Evolutionary conservation across 2,113 vertebrate species (phyloP), one percentile per base, ranked within the genome.

Genomic region (Speoplatyrhinus poulsoni): DNA sequence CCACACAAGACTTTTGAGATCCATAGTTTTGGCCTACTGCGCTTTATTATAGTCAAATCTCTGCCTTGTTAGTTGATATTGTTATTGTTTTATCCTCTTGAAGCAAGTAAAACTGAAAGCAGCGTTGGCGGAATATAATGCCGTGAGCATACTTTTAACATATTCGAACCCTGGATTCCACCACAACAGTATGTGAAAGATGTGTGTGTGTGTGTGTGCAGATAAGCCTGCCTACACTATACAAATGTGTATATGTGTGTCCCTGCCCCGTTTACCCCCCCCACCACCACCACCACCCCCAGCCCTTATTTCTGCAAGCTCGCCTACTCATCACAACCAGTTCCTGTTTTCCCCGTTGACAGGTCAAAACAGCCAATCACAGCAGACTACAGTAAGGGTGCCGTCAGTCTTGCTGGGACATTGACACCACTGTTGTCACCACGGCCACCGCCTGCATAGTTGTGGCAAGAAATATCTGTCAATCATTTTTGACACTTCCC

Each of bases 331-430:
- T 67, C 77, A 85, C 76, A 89, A 62, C 80, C 77, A 81, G 90
- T 93, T 93, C 92, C 92, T 93, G 93, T 93, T 93, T 93, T 92
- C 88, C 83, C 85, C 83, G 82, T 82, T 87, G 83, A 90, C 82
- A 84, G 80, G 71, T 80, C 46, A 53, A 62, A 53, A 48, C 75
- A 85, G 81, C 92, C 92, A 92, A 92, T 93, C 83, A 85, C 73
- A 82, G 74, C 65, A 59, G 68, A 67, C 81, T 54, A 82, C 53
- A 88, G 78, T 86, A 82, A 90, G 81, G 82, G 63, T 81, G 72
- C 73, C 67, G 75, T 84, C 77, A 89, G 82, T 84, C 81, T 86
- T 76, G 82, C 75, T 64, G 80, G 75, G 80, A 78, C 10, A 74
- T 74, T 87, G 76, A 85, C 84, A 86, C 78, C 83, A 71, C 83